Evolutionary conservation across 23 tunicate genomes (phyloP).

Genomic region (Botrylloides violaceus): DNA sequence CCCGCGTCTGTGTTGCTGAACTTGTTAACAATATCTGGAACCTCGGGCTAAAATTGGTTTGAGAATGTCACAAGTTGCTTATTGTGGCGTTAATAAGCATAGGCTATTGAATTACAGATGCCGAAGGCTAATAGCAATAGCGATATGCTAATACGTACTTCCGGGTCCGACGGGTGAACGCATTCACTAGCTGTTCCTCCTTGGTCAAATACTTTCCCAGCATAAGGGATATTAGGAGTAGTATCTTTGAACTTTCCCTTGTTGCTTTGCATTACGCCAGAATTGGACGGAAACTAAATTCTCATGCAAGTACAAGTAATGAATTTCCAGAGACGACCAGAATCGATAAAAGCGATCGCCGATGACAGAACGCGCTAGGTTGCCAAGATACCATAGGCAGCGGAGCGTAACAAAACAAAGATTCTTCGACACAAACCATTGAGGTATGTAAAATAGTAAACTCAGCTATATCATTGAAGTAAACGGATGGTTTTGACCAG

Average conservation of each 20-base stretch:
- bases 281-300: too few relatives aligned
- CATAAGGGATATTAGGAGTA: conserved; percentile 52
- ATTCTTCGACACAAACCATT: too few relatives aligned
- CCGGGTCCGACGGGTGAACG: conserved; percentile 59
- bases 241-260: conserved; percentile 63
- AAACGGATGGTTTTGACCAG: too few relatives aligned
- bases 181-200: conserved; percentile 88
- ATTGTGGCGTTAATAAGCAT: too few relatives aligned
- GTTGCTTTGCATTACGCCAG: conserved; percentile 72
- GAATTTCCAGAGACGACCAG: too few relatives aligned
- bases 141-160: conserved; percentile 26
- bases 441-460: too few relatives aligned
- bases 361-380: neutral
- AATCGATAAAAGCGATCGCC: too few relatives aligned
- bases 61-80: too few relatives aligned
- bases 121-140: neutral
- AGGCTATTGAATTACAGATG: too few relatives aligned
- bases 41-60: conserved; percentile 38
- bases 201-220: conserved; percentile 89
- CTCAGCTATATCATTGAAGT: too few relatives aligned
- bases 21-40: conserved; percentile 51
- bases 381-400: neutral
- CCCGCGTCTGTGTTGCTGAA: conserved; percentile 89
- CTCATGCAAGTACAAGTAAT: too few relatives aligned
- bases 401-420: neutral